Conservation (phyloP, 92 coral and sea anemone species). For the Metridium senile region DNA sequence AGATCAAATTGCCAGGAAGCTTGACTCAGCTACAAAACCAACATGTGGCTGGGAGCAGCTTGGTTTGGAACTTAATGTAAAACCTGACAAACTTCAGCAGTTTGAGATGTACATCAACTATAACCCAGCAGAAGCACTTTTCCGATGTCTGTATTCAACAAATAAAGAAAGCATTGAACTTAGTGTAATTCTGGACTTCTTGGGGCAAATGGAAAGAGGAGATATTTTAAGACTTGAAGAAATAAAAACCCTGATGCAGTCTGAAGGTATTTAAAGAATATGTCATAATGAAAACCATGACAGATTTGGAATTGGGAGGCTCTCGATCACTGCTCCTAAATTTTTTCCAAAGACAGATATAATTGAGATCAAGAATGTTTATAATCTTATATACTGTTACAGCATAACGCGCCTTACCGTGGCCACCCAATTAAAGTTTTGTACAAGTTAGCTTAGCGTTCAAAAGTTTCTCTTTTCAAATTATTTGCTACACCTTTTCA, state of each 20-base stretch:
- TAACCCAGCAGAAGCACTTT: constrained; percentile 17
- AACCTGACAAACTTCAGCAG: background rate
- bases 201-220: constrained; percentile 5
- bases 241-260: background rate
- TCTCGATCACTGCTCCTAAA: too few relatives aligned
- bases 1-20: constrained; percentile 6
- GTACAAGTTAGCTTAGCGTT: too few relatives aligned
- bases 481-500: too few relatives aligned
- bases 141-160: constrained; percentile 6
- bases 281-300: too few relatives aligned
- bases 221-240: background rate
- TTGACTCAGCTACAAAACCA: constrained; percentile 14
- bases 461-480: too few relatives aligned
- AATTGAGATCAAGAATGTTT: too few relatives aligned
- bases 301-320: too few relatives aligned
- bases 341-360: too few relatives aligned
- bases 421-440: too few relatives aligned
- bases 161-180: background rate
- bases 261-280: background rate
- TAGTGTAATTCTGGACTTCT: background rate
- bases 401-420: too few relatives aligned
- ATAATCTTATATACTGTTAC: too few relatives aligned
- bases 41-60: constrained; percentile 13
- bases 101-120: constrained; percentile 21
- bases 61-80: constrained; percentile 10